Percentiles rank a stretch among this genome's conserved stretches.
Evolutionary conservation across 2,113 vertebrate species (phyloP).

Genomic region (Cephalopholis sonnerati): DNA sequence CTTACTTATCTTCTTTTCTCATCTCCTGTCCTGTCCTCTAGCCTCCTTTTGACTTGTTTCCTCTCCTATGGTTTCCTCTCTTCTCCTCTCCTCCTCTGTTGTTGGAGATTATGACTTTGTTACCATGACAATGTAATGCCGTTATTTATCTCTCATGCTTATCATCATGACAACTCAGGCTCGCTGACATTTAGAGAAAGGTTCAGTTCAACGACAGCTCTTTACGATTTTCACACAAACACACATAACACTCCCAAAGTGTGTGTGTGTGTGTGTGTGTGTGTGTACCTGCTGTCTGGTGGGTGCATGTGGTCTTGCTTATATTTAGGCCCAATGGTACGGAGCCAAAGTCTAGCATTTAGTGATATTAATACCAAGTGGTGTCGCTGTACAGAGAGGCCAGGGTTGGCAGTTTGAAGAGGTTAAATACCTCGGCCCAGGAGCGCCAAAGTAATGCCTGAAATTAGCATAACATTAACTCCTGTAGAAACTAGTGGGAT

Average conservation of each 20-base stretch:
- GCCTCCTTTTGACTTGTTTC: background rate
- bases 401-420: slow-evolving; percentile 44
- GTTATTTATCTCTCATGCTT: slow-evolving; percentile 69
- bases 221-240: slow-evolving; percentile 38
- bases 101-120: slow-evolving; percentile 60
- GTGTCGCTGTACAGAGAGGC: slow-evolving; percentile 36
- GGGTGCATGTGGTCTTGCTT: slow-evolving; percentile 22
- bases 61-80: background rate
- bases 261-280: slow-evolving; percentile 4
- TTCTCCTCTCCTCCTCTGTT: slow-evolving; percentile 32
- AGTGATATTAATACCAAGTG: slow-evolving; percentile 59
- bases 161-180: slow-evolving; percentile 68
- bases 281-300: slow-evolving; percentile 20
- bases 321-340: slow-evolving; percentile 41
- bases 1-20: background rate
- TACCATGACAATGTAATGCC: slow-evolving; percentile 68
- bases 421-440: slow-evolving; percentile 62
- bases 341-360: slow-evolving; percentile 48
- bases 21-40: background rate
- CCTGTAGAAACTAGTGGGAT: slow-evolving; percentile 20
- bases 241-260: background rate
- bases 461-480: slow-evolving; percentile 56
- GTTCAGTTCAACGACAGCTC: slow-evolving; percentile 60
- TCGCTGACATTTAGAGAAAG: slow-evolving; percentile 77
- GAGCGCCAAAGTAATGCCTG: slow-evolving; percentile 45